These are phyloP conservation scores for Chaunax sp. DNA, from an alignment of 2,797 vertebrate species.

Conservation along the genomic window DNA sequence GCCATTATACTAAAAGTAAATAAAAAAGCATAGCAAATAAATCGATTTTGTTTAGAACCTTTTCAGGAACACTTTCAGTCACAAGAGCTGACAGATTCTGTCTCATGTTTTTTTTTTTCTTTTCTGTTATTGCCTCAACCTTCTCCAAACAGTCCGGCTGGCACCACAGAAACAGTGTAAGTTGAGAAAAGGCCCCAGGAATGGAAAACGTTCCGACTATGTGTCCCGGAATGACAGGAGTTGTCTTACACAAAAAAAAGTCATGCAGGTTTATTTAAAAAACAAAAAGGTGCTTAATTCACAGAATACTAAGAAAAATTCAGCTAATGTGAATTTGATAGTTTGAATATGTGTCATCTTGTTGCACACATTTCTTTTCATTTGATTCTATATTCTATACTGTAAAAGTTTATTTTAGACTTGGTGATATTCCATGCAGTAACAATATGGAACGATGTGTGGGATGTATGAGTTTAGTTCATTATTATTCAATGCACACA, in stretches of 20 bases:
- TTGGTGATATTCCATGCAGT: slow-evolving; percentile 1
- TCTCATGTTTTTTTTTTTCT: too few species aligned
- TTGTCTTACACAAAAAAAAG: neutral
- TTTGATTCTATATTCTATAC: too few species aligned
- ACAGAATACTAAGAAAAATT: neutral
- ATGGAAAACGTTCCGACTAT: slow-evolving; percentile 6
- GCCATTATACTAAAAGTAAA: too few species aligned
- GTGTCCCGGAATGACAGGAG: neutral
- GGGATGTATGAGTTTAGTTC: slow-evolving; percentile 44
- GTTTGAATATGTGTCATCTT: slow-evolving; percentile 1
- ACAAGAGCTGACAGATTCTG: too few species aligned
- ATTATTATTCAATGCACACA: slow-evolving; percentile 23
- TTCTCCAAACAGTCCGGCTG: slow-evolving; percentile 15
- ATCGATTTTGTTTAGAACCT: too few species aligned
- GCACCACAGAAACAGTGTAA: neutral
- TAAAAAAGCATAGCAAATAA: too few species aligned
- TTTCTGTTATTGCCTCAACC: neutral
- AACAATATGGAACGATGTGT: slow-evolving; percentile 5
- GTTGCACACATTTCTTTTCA: slow-evolving; percentile 3
- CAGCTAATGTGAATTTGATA: slow-evolving; percentile 19
- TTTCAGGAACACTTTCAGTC: too few species aligned
- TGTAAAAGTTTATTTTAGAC: slow-evolving; percentile 12
- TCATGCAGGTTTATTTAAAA: neutral
- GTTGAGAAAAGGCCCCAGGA: neutral
- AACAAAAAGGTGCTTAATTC: slow-evolving; percentile 2